Conservation (phyloP, 2,113 vertebrate species). For the Platysteira castanea region DNA sequence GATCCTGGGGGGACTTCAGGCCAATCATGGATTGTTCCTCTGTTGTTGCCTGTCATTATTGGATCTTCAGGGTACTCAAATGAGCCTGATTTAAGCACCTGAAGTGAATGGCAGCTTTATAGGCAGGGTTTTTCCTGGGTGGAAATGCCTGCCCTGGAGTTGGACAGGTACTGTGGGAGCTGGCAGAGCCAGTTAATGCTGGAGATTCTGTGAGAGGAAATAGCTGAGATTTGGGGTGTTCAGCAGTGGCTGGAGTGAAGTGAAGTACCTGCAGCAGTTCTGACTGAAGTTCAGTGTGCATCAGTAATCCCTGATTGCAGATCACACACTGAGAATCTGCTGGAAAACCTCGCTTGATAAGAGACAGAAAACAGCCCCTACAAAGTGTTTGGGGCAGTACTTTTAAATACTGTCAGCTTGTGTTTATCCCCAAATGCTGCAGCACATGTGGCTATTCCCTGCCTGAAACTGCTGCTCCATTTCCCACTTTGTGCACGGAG, state of each 20-base stretch:
- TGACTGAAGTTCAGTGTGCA: not conserved
- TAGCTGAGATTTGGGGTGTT: not conserved
- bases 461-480: not conserved
- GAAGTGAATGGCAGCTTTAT: not conserved
- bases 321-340: rapidly evolving
- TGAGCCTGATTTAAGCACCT: not conserved
- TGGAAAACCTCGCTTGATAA: not conserved
- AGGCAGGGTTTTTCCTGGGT: not conserved
- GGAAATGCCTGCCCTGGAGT: not conserved
- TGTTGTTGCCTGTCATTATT: not conserved
- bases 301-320: not conserved
- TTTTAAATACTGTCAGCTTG: not conserved
- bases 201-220: not conserved
- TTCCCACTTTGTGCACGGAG: not conserved
- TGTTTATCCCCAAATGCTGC: not conserved
- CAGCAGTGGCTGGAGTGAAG: not conserved
- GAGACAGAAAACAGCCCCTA: not conserved
- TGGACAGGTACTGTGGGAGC: not conserved
- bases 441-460: not conserved
- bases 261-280: not conserved
- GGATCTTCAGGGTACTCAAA: not conserved
- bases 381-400: not conserved
- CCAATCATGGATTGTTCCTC: not conserved
- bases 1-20: not conserved
- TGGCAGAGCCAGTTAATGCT: not conserved